Evolutionary conservation across 2,113 vertebrate genomes (phyloP), one percentile per base, ranked within the genome.

Genomic region (Epinephelus moara): DNA sequence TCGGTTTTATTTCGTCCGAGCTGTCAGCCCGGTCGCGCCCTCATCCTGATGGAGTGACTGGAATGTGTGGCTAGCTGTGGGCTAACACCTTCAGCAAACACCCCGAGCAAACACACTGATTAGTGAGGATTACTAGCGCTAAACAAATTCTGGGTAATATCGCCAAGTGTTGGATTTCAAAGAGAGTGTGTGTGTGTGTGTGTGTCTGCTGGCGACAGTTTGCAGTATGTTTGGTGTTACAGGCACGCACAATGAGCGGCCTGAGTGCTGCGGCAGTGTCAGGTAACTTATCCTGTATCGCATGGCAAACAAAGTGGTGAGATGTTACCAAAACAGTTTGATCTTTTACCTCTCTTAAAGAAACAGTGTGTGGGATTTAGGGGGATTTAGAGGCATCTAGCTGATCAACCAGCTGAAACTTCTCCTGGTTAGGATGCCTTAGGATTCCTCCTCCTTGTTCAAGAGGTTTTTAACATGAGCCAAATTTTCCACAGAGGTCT

Each of bases 21-120:
- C 84, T 82, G 86, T 88, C 91, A 88, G 71, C 30, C 33, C 73
- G 7, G 78, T 86, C 45, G 27, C 64, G 4, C 70, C 70, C 71
- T 71, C 69, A 59, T 69, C 8, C 74, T 84, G 88, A 83, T 23
- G 81, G 81, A 92, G 83, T 69, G 68, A 4, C 17, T 70, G 84
- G 89, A 92, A 92, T 94, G 88, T 78, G 88, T 33, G 85, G 85
- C 75, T 25, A 59, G 83, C 73, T 66, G 8, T 0, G 47, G 42
- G 85, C 88, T 92, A 93, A 94, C 91, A 87, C 93, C 93, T 91
- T 95, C 85, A 18, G 83, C 92, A 92, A 95, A 95, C 92, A 93
- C 66, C 70, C 74, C 21, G 69, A 52, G 90, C 89, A 95, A 95
- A 95, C 92, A 94, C 81, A 52, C 85, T 87, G 92, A 94, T 95